phyloP scores from a whole-genome alignment of 2,797 vertebrate genomes.

The Crypturellus tataupa region DNA sequence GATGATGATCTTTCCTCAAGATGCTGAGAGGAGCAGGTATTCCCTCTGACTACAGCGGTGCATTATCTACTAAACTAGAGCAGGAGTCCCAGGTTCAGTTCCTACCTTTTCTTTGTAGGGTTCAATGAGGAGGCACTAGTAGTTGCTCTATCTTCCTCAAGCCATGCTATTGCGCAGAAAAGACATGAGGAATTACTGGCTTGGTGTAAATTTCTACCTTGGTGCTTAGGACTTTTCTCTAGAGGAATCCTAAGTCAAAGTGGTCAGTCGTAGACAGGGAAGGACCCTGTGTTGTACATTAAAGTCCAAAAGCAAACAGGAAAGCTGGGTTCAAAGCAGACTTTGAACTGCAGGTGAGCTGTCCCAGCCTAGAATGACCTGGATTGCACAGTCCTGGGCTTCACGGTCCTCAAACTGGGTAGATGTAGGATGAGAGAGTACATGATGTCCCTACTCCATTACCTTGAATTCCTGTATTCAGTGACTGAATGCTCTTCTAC shows the following conservation, averaged over 20 bases:
- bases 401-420: neutral
- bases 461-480: neutral
- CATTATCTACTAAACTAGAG: neutral
- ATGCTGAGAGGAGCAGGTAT: neutral
- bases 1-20: neutral
- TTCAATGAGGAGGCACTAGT: neutral
- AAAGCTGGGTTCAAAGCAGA: neutral
- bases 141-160: neutral
- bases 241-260: neutral
- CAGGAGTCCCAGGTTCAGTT: neutral
- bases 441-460: neutral
- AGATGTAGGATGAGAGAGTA: neutral
- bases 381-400: accelerated
- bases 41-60: neutral
- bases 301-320: neutral
- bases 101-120: neutral
- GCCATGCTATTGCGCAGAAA: neutral
- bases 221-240: neutral
- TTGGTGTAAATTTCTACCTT: neutral
- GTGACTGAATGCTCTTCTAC: neutral
- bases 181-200: neutral
- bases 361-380: neutral
- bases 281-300: neutral
- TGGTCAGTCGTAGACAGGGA: neutral
- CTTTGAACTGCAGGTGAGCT: neutral